Base-by-base conservation (phyloP, 1,140 invertebrate species). In the Tribolium madens region DNA sequence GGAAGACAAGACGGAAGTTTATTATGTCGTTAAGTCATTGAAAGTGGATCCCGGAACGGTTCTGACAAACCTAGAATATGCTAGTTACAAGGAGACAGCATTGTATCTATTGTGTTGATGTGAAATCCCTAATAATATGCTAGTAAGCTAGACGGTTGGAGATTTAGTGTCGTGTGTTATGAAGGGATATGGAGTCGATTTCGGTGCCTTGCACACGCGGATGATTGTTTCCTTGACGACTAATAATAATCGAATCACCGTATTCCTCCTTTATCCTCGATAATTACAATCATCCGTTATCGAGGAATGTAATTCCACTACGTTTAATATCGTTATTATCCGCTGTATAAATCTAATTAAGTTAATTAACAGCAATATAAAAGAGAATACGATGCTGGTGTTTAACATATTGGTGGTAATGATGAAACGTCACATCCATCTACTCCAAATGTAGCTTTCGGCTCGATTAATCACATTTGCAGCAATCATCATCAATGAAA, bases 81-180 rank as follows among this genome's bases (percentile, higher is more conserved):
- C 26, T 47, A 21, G 69, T 52, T 52, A 71, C 42, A 47, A 46
- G 47, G 13, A 21, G 69, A n/a, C 15, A 12, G 47, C 9, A 71
- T 71, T 71, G 69, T 71, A 71, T 52, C 69, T 14, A 71, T 71
- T 71, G 69, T 71, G 42, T 71, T 14, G 18, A 31, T 12, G 21
- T 48, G 69, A 71, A 71, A 48, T 48, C 69, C 42, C 42, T 71
- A 71, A 71, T 71, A 71, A 71, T 71, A 71, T 71, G 69, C 36
- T 64, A 33, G 57, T 64, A 64, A 64, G 57, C 57, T 33, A 64
- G 57, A 64, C 57, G 57, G 21, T 64, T 33, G 14, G 31, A 64
- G 57, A 64, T 64, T 64, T 64, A 64, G 21, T 64, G 57, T 64
- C 57, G 57, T 33, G 57, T 64, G 21, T 64, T 33, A 26, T 64